Conservation (phyloP, 2,888 invertebrate species). For the Globia sparganii region DNA sequence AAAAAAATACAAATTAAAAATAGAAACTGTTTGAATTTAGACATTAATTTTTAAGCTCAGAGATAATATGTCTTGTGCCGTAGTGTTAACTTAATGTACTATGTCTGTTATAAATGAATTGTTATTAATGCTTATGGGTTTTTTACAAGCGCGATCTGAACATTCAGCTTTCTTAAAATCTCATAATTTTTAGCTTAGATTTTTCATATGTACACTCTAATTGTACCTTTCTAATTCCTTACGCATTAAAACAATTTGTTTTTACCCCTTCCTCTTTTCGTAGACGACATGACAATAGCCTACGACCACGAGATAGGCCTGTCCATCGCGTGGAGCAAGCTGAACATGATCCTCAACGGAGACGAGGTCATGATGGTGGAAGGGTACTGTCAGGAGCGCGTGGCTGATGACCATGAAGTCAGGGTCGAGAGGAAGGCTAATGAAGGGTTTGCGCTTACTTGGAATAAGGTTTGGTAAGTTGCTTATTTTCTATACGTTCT, state of each 20-base stretch:
- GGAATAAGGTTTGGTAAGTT: conserved; percentile 93
- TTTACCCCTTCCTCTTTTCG: neutral
- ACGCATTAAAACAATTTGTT: neutral
- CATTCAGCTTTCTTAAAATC: neutral
- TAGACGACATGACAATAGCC: conserved; percentile 86
- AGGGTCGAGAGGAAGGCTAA: conserved; percentile 93
- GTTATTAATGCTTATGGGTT: neutral
- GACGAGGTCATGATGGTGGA: conserved; percentile 93
- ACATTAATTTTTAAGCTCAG: too few species aligned
- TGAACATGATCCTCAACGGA: conserved; percentile 92
- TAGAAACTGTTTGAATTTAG: too few species aligned
- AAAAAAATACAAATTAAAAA: too few species aligned
- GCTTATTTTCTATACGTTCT: neutral
- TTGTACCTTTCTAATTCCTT: neutral
- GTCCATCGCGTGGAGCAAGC: conserved; percentile 83
- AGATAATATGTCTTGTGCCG: too few species aligned
- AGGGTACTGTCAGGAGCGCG: conserved; percentile 91
- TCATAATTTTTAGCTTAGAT: neutral
- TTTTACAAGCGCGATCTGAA: neutral
- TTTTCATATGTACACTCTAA: neutral
- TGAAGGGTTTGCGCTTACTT: conserved; percentile 92
- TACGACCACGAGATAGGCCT: conserved; percentile 82
- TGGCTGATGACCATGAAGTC: conserved; percentile 91
- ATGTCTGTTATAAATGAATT: neutral
- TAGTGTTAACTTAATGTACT: too few species aligned